Evolutionary conservation across 2,888 invertebrate genomes (phyloP), one percentile per base, ranked within the genome.

Genomic region (Yponomeuta evonymella): DNA sequence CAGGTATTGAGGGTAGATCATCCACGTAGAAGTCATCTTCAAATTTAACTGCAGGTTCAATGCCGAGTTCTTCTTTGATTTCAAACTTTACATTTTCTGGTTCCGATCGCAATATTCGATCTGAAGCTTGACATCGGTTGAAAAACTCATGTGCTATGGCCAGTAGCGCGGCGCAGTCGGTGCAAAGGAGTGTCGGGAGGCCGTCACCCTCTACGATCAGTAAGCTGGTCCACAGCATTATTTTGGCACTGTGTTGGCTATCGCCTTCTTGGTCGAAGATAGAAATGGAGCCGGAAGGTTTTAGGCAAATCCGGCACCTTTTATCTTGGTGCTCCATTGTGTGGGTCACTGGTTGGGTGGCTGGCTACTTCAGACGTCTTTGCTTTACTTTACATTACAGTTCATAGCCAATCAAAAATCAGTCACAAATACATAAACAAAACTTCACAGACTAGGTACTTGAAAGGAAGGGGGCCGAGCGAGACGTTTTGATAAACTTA

Each of bases 301-400:
- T 79, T 9, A 90, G 83, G 75, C 91, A 92, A 74, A 89, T 79
- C 71, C 91, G 83, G 76, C 91, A 92, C 70, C 88, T 72, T 15
- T 12, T 58, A 58, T 58, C 12, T 69, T 77, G 75, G 0, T 73
- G 71, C 71, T 81, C 79, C 82, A 83, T 81, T 36, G 62, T 58
- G 15, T 15, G 15, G 51, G 15, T 58, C 33, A 33, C 33, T 23
- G 23, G 23, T 23, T 23, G 33, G 33, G 33, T 33, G 33, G 3
- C 33, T 58, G 12, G 51, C 4, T 58, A 58, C 15, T 58, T 58
- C 15, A 15, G 12, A 43, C 43, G 1, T 43, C 43, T 43, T 43
- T 43, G 8, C 43, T 43, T 43, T 43, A 43, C 43, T 43, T 5
- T 43, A 43, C 8, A 1, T 8, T 43, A 43, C 1, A 23, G 23